Evolutionary conservation across 2,113 vertebrate genomes (phyloP).

Genomic region (Reinhardtius hippoglossoides): DNA sequence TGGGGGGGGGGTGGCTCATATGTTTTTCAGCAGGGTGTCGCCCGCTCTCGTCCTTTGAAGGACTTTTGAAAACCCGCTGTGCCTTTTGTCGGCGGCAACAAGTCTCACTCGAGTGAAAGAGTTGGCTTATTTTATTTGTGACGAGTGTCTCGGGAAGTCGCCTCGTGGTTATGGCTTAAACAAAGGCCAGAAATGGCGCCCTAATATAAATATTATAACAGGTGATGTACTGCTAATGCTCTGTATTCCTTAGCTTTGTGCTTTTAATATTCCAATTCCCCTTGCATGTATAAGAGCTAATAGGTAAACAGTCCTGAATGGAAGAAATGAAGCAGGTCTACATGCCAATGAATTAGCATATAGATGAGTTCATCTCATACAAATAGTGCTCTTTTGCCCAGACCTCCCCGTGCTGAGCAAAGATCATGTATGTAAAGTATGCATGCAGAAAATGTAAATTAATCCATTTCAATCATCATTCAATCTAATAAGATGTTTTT

Average conservation of each 20-base stretch:
- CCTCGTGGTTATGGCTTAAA: constrained; percentile 70
- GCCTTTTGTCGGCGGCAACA: constrained; percentile 61
- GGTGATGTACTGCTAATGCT: constrained; percentile 81
- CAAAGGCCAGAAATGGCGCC: constrained; percentile 69
- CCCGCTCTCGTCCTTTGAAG: constrained; percentile 37
- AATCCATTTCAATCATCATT: constrained; percentile 85
- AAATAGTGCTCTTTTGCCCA: constrained; percentile 86
- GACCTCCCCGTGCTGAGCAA: constrained; percentile 83
- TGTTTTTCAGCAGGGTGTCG: constrained; percentile 24
- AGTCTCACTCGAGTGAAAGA: constrained; percentile 57
- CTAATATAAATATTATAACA: constrained; percentile 80
- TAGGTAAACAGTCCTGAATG: constrained; percentile 87
- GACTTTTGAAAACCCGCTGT: constrained; percentile 30
- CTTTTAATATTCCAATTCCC: constrained; percentile 82
- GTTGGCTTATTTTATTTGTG: constrained; percentile 67
- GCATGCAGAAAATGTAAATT: constrained; percentile 85
- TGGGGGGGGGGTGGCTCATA: constrained; percentile 1
- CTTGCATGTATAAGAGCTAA: constrained; percentile 84
- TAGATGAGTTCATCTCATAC: constrained; percentile 89
- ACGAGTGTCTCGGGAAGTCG: constrained; percentile 52
- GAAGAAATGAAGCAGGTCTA: constrained; percentile 85
- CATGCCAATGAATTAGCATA: constrained; percentile 88
- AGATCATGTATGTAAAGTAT: constrained; percentile 87
- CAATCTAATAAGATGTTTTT: constrained; percentile 78
- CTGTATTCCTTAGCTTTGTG: constrained; percentile 73